Percentiles rank a stretch among this genome's conserved stretches.
Evolutionary conservation across 2,797 vertebrate genomes (phyloP).

Genomic region (Melanotaenia parkinsoni): DNA sequence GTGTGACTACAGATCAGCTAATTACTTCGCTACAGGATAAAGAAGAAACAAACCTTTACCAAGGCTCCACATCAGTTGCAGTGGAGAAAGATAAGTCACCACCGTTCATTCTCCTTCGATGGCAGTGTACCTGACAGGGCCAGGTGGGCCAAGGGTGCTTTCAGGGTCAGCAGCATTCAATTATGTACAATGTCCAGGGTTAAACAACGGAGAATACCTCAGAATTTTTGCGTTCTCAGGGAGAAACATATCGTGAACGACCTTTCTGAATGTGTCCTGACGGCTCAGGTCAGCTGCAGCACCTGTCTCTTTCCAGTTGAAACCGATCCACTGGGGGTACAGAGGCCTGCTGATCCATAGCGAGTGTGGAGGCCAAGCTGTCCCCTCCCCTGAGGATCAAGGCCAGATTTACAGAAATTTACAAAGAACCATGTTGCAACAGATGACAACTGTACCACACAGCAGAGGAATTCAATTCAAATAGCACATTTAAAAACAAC

Average conservation of each 20-base stretch:
- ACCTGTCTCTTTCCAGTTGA: constrained; percentile 75
- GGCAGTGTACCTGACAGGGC: constrained; percentile 47
- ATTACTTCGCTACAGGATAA: constrained; percentile 49
- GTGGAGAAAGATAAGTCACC: constrained; percentile 58
- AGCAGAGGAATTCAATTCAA: constrained; percentile 15
- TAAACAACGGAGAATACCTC: constrained; percentile 43
- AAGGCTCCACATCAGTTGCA: constrained; percentile 49
- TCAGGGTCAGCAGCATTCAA: constrained; percentile 58
- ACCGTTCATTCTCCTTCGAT: constrained; percentile 40
- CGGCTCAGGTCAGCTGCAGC: constrained; percentile 65
- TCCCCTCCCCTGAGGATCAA: constrained; percentile 62
- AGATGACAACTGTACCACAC: constrained; percentile 55
- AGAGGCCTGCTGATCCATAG: constrained; percentile 65
- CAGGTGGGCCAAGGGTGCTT: constrained; percentile 26
- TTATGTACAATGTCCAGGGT: constrained; percentile 50
- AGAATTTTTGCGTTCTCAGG: constrained; percentile 45
- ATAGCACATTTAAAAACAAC: too few species aligned
- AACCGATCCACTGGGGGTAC: constrained; percentile 64
- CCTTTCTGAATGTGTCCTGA: constrained; percentile 62
- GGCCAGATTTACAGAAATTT: constrained; percentile 70
- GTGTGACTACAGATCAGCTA: constrained; percentile 56
- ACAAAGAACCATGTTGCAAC: constrained; percentile 52
- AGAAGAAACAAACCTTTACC: too few species aligned
- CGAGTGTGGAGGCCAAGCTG: constrained; percentile 47
- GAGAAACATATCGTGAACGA: constrained; percentile 38